Conservation (phyloP, 2,113 vertebrate species). For the Paratilapia polleni region DNA sequence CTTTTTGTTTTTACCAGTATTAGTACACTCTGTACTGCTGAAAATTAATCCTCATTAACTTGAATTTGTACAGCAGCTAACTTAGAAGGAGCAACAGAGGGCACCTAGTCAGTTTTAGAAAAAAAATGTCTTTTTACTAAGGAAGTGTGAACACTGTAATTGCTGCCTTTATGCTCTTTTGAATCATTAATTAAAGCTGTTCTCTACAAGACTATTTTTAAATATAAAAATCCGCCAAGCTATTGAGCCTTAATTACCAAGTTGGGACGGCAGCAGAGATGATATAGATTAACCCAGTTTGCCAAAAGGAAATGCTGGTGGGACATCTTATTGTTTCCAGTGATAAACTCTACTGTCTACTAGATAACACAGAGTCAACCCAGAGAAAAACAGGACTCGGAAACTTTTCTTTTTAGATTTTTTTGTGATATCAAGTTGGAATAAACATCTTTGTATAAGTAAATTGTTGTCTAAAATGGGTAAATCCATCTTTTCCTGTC, state of each 20-base stretch:
- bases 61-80: neutral
- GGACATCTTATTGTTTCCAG: neutral
- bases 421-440: neutral
- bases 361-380: neutral
- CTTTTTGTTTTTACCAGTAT: neutral
- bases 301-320: neutral
- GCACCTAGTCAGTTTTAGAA: neutral
- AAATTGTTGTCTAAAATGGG: too few species aligned
- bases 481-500: neutral
- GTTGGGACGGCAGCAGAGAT: neutral
- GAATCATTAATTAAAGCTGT: constrained; percentile 26
- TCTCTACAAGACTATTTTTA: neutral
- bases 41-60: constrained; percentile 4
- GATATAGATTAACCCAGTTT: neutral
- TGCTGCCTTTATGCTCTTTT: neutral
- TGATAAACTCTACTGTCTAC: neutral
- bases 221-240: neutral
- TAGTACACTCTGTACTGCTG: neutral
- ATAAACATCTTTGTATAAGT: too few species aligned
- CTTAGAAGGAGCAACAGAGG: neutral
- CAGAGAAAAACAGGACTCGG: neutral
- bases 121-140: neutral
- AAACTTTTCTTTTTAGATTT: neutral
- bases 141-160: neutral
- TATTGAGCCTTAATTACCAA: neutral